phyloP scores from a whole-genome alignment of 1,140 invertebrate genomes.

The Araneus ventricosus region DNA sequence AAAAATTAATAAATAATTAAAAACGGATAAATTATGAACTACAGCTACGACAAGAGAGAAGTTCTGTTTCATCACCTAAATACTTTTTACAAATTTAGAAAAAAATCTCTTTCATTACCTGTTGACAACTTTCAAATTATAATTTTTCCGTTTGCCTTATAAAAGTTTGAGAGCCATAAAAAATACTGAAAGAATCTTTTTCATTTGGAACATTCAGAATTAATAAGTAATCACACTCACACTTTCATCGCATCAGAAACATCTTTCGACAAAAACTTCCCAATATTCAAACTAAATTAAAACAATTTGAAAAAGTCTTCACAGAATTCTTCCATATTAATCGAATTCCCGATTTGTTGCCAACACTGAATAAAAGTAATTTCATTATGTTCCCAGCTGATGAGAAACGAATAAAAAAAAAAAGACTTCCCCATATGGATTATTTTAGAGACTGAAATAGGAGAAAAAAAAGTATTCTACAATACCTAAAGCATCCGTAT shows the following conservation, averaged over 20 bases:
- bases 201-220: neutral
- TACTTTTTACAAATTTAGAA: no score
- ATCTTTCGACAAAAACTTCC: neutral
- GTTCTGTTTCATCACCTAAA: no score
- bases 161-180: no score
- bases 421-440: neutral
- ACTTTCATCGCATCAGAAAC: neutral
- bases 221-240: neutral
- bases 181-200: neutral
- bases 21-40: no score
- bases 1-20: no score
- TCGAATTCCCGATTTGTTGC: slow-evolving; percentile 24
- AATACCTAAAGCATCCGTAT: slow-evolving; percentile 25
- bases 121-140: no score
- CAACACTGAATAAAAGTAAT: slow-evolving; percentile 20
- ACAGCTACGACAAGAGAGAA: no score
- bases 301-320: slow-evolving; percentile 4
- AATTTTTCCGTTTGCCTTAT: no score
- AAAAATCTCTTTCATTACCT: no score
- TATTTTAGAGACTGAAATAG: neutral
- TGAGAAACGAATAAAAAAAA: neutral
- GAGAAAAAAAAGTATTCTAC: neutral
- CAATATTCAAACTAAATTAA: slow-evolving; percentile 33
- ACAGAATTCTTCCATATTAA: neutral
- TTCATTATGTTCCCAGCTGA: neutral